Percentiles rank a stretch among this genome's conserved stretches.
Evolutionary conservation across 2,113 vertebrate species (phyloP).

Genomic region (Gavialis gangeticus): DNA sequence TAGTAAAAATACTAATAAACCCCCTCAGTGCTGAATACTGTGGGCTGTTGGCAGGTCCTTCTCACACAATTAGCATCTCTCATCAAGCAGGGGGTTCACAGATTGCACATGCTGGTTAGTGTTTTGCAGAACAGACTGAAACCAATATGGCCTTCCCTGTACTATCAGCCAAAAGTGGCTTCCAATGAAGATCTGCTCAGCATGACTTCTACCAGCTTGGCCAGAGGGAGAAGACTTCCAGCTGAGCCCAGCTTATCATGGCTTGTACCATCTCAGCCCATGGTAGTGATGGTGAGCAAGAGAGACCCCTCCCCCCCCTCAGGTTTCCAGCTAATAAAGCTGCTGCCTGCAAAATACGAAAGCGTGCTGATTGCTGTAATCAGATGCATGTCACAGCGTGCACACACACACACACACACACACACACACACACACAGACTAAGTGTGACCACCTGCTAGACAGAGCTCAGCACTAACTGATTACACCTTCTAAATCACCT

Average conservation of each 20-base stretch:
- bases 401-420: no score
- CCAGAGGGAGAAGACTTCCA: neutral
- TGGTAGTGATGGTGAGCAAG: accelerated
- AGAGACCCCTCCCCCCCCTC: neutral
- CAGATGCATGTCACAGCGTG: neutral
- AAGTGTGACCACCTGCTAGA: neutral
- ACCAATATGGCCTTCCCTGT: slow-evolving; percentile 61
- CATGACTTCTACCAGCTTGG: neutral
- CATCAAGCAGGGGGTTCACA: slow-evolving; percentile 51
- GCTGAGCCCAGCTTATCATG: accelerated
- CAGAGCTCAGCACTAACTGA: neutral
- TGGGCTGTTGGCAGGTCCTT: slow-evolving; percentile 61
- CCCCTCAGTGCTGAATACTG: slow-evolving; percentile 22
- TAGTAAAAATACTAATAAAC: slow-evolving; percentile 38
- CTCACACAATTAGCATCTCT: slow-evolving; percentile 70
- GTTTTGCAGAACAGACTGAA: slow-evolving; percentile 71
- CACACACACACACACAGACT: neutral
- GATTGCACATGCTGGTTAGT: slow-evolving; percentile 58
- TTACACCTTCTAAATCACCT: neutral
- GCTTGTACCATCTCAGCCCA: accelerated
- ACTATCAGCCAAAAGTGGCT: slow-evolving; percentile 35
- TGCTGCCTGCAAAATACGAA: neutral
- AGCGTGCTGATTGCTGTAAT: neutral
- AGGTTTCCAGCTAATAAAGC: neutral
- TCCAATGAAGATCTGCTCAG: neutral